Conservation (phyloP, 2,797 vertebrate species). For the Sebastolobus alascanus region DNA sequence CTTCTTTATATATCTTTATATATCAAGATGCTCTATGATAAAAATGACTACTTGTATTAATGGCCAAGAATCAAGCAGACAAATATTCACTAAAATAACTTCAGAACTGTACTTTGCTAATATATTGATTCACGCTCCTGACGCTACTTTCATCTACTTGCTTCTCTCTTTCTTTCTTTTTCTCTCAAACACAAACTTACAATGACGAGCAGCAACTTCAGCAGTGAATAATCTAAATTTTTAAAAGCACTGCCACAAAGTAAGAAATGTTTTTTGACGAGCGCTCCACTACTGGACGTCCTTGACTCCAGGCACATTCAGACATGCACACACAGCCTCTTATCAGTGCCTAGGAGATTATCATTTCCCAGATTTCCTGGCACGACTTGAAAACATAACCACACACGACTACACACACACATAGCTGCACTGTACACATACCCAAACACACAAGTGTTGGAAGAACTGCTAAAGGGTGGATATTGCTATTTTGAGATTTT, state of each 20-base stretch:
- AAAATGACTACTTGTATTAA: not conserved
- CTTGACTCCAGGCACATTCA: constrained; percentile 46
- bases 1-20: not conserved
- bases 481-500: constrained; percentile 48
- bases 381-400: constrained; percentile 26
- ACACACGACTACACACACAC: not conserved
- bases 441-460: not conserved
- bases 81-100: not conserved
- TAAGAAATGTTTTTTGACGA: constrained; percentile 1
- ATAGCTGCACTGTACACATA: not conserved
- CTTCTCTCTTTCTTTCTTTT: not conserved
- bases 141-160: not conserved
- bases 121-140: not conserved
- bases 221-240: not conserved
- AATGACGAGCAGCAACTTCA: not conserved
- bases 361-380: constrained; percentile 29
- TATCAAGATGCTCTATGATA: not conserved
- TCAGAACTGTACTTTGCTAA: not conserved
- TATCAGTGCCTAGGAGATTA: constrained; percentile 52
- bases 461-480: constrained; percentile 33
- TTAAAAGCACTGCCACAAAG: not conserved
- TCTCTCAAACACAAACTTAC: not conserved
- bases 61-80: not conserved
- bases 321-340: constrained; percentile 27
- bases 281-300: constrained; percentile 4